Base-by-base conservation (phyloP, 2,888 invertebrate genomes). In the Oeneis ivallda region DNA sequence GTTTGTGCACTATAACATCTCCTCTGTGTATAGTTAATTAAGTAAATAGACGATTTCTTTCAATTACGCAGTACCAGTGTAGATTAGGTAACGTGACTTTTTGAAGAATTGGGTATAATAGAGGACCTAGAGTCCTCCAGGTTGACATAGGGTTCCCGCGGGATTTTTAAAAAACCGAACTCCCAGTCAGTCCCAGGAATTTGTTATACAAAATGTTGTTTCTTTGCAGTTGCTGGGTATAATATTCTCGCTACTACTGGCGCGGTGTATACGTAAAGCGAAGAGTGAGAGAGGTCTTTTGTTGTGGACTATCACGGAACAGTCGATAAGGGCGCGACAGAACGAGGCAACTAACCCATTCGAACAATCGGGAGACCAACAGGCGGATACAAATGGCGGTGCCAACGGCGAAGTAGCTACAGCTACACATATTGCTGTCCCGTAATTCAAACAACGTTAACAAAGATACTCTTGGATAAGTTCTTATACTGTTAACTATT, bases 181-280 rank as follows among this genome's bases (percentile, higher is more conserved):
- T 26, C 26, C n/a, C n/a, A n/a, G 26, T 26, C n/a, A 26, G 26
- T 26, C 26, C 13, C 47, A 17, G 10, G 1, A 17, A 6, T 34
- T 57, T 13, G 13, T 41, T 43, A 19, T n/a, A 4, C 9, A 11
- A 50, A 26, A 50, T 13, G 13, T 8, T 11, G 34, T 34, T 53
- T 34, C 26, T 3, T 60, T 60, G 2, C 86, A 96, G 96, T 85
- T 97, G 54, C 89, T 98, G 72, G 98, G 98, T 64, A 95, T 98
- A 52, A 93, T 97, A 75, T 97, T 98, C 79, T 96, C 98, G 0
- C 94, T 96, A 74, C 95, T 97, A 84, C 86, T 98, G 79, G 98
- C 97, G 13, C 95, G 96, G 75, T 95, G 96, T 62, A 96, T 98
- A 74, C 94, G 96, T 41, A 94, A 94, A 68, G 92, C 95, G 79